A percentile compares a stretch with the other conserved stretches of the same genome.
These are phyloP conservation scores for Dryoscopus gambensis DNA, from an alignment of 2,113 vertebrate genomes.

Conservation along the genomic window DNA sequence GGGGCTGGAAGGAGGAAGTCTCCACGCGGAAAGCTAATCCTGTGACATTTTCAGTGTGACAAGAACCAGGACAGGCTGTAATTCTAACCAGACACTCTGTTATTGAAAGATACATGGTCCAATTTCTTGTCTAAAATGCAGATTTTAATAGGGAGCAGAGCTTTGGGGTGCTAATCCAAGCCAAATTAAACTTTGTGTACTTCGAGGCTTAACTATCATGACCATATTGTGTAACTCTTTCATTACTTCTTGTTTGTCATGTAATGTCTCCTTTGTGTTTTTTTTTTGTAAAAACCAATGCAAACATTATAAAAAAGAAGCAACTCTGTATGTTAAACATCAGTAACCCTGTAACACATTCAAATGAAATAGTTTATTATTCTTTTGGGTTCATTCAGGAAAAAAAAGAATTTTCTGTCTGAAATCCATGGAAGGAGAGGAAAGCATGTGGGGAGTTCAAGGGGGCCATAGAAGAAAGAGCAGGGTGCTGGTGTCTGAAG, in stretches of 20 bases:
- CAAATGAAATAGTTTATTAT: not conserved
- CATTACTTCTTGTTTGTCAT: not conserved
- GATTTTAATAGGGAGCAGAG: constrained; percentile 41
- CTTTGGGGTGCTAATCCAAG: constrained; percentile 12
- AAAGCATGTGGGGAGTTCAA: not conserved
- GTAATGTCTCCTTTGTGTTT: not conserved
- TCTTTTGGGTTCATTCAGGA: not conserved
- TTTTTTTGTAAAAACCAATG: not conserved
- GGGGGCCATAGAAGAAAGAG: accelerated
- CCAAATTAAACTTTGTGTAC: constrained; percentile 29
- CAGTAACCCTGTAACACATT: not conserved
- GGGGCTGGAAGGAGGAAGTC: not conserved
- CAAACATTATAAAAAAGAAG: not conserved
- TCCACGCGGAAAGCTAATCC: not conserved
- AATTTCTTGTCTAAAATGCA: constrained; percentile 30
- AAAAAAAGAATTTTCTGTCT: not conserved
- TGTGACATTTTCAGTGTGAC: constrained; percentile 49
- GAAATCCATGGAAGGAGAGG: not conserved
- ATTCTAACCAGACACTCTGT: constrained; percentile 32
- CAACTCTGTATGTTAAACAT: not conserved
- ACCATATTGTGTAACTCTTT: not conserved
- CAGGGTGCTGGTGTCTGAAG: not conserved
- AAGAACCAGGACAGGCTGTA: constrained; percentile 19
- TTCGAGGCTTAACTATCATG: not conserved
- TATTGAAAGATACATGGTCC: not conserved